A percentile compares a stretch with the other conserved stretches of the same genome.
These are phyloP conservation scores for Cyclophora punctaria DNA, from an alignment of 2,888 invertebrate genomes.

Conservation along the genomic window DNA sequence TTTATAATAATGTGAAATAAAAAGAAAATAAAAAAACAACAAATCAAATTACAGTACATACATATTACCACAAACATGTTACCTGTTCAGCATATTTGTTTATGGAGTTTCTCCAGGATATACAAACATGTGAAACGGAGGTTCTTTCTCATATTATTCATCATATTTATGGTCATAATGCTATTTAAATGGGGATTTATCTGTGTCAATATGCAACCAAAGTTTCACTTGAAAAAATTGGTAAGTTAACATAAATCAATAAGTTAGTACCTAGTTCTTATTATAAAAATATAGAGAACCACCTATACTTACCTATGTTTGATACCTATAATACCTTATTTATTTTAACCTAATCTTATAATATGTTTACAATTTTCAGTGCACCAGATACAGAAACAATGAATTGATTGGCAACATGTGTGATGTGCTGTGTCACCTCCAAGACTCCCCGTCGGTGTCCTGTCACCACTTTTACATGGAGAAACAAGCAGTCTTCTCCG, in stretches of 20 bases:
- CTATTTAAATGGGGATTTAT: conserved; percentile 69
- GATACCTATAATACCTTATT: not conserved
- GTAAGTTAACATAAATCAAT: conserved; percentile 47
- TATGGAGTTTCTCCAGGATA: conserved; percentile 18
- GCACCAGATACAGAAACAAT: conserved; percentile 67
- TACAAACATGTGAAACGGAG: conserved; percentile 24
- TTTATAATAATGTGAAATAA: too few relatives aligned
- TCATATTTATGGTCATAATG: conserved; percentile 11
- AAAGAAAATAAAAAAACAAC: too few relatives aligned
- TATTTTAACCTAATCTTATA: not conserved
- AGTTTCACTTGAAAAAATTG: conserved; percentile 71
- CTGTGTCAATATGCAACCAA: conserved; percentile 75
- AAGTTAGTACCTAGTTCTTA: too few relatives aligned
- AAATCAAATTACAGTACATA: not conserved
- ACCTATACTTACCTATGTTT: not conserved
- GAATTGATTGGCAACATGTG: conserved; percentile 78
- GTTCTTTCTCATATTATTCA: conserved; percentile 14
- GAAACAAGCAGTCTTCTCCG: conserved; percentile 77
- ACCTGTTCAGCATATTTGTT: conserved; percentile 2
- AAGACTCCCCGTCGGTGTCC: conserved; percentile 64
- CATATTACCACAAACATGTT: not conserved
- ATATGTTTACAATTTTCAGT: conserved; percentile 56
- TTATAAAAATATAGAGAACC: too few relatives aligned
- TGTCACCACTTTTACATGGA: conserved; percentile 78
- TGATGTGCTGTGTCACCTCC: conserved; percentile 72